These are phyloP conservation scores for Echinometra lucunter DNA, from an alignment of 53 echinoderm and acorn worm genomes.

Conservation along the genomic window DNA sequence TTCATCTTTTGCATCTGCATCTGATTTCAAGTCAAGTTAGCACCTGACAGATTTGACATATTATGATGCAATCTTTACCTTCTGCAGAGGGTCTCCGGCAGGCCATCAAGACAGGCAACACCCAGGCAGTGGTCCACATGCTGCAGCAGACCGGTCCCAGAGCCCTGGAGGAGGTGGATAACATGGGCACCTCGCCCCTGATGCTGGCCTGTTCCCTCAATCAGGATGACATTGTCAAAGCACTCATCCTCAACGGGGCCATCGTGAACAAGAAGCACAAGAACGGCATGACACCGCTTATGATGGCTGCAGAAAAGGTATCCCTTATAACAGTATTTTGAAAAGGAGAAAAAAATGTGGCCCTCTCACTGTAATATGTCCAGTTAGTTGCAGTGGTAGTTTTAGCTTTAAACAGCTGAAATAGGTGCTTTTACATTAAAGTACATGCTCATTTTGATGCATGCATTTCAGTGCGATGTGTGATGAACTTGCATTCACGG, in stretches of 20 bases:
- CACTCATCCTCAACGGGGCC: constrained; percentile 87
- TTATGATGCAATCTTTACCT: background rate
- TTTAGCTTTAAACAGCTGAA: no score
- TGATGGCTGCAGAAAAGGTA: constrained; percentile 94
- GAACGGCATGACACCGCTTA: constrained; percentile 91
- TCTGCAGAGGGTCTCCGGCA: constrained; percentile 77
- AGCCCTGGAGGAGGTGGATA: constrained; percentile 81
- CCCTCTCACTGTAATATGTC: no score
- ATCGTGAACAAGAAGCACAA: constrained; percentile 84
- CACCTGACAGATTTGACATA: no score
- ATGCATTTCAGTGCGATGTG: no score
- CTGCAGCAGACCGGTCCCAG: constrained; percentile 80
- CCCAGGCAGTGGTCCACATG: constrained; percentile 78
- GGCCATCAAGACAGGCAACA: constrained; percentile 88
- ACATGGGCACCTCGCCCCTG: constrained; percentile 78
- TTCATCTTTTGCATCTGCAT: no score
- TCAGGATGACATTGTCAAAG: constrained; percentile 90
- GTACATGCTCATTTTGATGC: no score
- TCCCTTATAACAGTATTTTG: no score
- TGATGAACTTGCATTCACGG: no score
- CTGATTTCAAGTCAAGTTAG: no score
- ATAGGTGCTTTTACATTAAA: no score
- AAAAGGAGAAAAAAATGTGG: no score
- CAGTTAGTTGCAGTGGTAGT: no score
- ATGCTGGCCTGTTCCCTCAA: constrained; percentile 85